Conservation (phyloP, 2,113 vertebrate genomes). For the Ictidomys tridecemlineatus region DNA sequence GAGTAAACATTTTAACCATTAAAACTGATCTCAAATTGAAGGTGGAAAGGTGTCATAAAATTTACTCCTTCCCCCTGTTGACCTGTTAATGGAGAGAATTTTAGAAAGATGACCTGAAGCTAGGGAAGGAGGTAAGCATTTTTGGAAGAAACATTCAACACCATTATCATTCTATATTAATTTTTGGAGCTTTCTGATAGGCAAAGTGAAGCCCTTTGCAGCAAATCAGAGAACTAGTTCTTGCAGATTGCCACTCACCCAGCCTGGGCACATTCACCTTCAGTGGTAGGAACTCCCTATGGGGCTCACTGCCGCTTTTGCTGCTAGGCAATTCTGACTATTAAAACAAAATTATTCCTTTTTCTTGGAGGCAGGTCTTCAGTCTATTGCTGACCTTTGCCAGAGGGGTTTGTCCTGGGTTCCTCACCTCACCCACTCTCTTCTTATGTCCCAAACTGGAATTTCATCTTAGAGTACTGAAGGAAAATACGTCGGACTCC, state of each 20-base stretch:
- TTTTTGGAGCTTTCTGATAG: neutral
- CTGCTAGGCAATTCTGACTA: neutral
- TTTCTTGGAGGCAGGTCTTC: neutral
- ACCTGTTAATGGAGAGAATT: neutral
- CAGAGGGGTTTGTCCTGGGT: neutral
- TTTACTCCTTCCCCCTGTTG: neutral
- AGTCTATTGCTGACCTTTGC: neutral
- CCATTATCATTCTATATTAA: neutral
- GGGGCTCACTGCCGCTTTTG: neutral
- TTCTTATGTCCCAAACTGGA: neutral
- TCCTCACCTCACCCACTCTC: neutral
- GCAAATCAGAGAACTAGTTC: neutral
- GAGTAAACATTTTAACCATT: slow-evolving; percentile 30
- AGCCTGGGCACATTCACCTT: neutral
- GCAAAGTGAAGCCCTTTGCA: neutral
- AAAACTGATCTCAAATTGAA: neutral
- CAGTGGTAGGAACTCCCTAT: neutral
- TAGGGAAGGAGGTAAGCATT: neutral
- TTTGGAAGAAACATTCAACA: neutral
- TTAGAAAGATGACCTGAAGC: neutral
- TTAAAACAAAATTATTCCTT: neutral
- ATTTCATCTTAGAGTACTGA: neutral
- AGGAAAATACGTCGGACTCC: neutral
- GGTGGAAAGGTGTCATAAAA: neutral
- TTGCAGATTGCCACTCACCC: neutral